Base-by-base conservation (phyloP, 2,888 invertebrate genomes). In the Spodoptera picta region DNA sequence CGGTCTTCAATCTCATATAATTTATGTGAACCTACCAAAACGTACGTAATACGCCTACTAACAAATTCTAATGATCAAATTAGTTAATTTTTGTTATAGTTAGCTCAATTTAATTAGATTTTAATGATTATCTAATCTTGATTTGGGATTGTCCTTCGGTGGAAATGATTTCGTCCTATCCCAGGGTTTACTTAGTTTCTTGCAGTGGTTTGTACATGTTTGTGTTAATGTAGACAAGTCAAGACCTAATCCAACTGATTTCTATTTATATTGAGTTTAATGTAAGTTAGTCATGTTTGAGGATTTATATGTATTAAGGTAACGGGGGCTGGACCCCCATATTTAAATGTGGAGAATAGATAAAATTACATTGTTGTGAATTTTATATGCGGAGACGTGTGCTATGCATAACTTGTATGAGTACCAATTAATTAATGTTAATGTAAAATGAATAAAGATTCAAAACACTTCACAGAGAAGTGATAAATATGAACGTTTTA, bases 321-420 rank as follows among this genome's bases (percentile, higher is more conserved):
- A 81, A 83, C 83, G 89, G 89, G 93, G 94, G 93, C 94, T 93
- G 94, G 93, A 84, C 90, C 94, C 94, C 90, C 83, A 84, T 84
- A 85, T 83, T 83, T 84, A 83, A 86, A 84, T 87, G 84, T 86
- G 87, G 83, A 87, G 79, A 62, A 84, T 85, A 80, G 74, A 73
- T 79, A 79, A 83, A 81, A 83, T 79, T 85, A 84, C 83, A 83
- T 88, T 92, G 91, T 93, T 92, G 90, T 89, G 88, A 89, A 87
- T 91, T 92, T 92, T 91, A 87, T 92, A 87, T 86, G 85, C 83
- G 85, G 85, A 84, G 82, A 83, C 81, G 83, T 83, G 85, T 85
- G 82, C 80, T 77, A 80, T 84, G 84, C 83, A 84, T 77, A 77
- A 83, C 79, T 80, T 85, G 85, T 87, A 81, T 84, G 87, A 84